phyloP scores from a whole-genome alignment of 2,797 vertebrate genomes.

The Chaunax sp. region DNA sequence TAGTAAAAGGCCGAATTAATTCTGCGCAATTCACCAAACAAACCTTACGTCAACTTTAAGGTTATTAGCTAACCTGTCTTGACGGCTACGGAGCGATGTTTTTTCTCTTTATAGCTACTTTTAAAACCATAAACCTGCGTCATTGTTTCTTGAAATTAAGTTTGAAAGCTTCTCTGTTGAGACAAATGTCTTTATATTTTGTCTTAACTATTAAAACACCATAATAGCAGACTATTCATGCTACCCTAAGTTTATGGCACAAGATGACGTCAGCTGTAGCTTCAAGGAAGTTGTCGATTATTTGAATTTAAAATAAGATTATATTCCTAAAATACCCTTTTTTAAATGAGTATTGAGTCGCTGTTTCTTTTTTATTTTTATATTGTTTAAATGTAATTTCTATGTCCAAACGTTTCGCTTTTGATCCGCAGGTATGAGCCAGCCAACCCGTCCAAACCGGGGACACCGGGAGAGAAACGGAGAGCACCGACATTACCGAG shows the following conservation, averaged over 20 bases:
- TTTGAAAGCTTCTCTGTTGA: background rate
- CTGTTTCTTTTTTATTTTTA: rapidly evolving
- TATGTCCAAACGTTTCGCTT: background rate
- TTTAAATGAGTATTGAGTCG: rapidly evolving
- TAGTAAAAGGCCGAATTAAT: background rate
- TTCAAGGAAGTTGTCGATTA: background rate
- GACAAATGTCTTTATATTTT: rapidly evolving
- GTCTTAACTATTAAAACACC: background rate
- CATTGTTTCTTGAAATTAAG: background rate
- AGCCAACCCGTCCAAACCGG: constrained; percentile 67
- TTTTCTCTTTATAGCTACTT: background rate
- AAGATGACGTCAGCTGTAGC: background rate
- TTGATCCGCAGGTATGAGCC: constrained; percentile 75
- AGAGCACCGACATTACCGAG: constrained; percentile 43
- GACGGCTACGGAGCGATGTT: background rate
- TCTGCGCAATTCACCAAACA: background rate
- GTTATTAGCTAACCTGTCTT: background rate
- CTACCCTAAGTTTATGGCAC: background rate
- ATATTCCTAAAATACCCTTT: background rate
- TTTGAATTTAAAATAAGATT: background rate
- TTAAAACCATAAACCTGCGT: background rate
- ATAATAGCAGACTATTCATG: no score
- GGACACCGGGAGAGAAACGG: constrained; percentile 72
- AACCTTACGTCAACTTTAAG: no score
- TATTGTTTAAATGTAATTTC: constrained; percentile 4